Base-by-base conservation (phyloP, 2,888 invertebrate genomes). In the Parthenolecanium corni region DNA sequence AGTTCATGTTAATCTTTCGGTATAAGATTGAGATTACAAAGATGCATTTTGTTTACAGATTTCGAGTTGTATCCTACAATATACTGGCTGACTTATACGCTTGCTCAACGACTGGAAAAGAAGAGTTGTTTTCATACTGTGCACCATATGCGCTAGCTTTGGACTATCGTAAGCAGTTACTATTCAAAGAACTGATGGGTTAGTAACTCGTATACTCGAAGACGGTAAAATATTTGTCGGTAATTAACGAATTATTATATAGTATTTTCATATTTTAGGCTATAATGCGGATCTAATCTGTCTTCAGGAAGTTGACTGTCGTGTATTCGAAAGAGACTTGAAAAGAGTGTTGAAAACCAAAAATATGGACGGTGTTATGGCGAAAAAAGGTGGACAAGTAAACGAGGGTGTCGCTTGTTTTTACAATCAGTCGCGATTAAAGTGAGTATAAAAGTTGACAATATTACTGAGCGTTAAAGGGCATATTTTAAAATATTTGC, bases 1-100 rank as follows among this genome's bases (percentile, higher is more conserved):
- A 66, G 56, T 54, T 65, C 31, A 20, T 66, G 47, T 69, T 72
- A n/a, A 61, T 49, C 5, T 63, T 31, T 21, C 56, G 24, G 44
- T 62, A 47, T 25, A 40, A 47, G 63, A 44, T 65, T 52, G 20
- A 52, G n/a, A n/a, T n/a, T n/a, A n/a, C n/a, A n/a, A n/a, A n/a
- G n/a, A n/a, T n/a, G n/a, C n/a, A n/a, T 24, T 51, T 51, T 23
- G 4, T 11, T 23, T 1, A 6, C 72, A 84, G 84, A 70, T 83
- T 91, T 70, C 80, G 96, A 53, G 80, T 93, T 65, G 80, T 91
- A 3, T 81, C 84, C 0, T 96, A 96, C 72, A 96, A 96, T 72
- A 83, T 95, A 68, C 76, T 97, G 68, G 95, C 96, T 3, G 89
- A 93, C 76, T 74, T 87, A 24, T 97, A 95, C 74, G 86, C 92